phyloP scores from a whole-genome alignment of 2,888 invertebrate genomes.

The Bombyx huttoni region DNA sequence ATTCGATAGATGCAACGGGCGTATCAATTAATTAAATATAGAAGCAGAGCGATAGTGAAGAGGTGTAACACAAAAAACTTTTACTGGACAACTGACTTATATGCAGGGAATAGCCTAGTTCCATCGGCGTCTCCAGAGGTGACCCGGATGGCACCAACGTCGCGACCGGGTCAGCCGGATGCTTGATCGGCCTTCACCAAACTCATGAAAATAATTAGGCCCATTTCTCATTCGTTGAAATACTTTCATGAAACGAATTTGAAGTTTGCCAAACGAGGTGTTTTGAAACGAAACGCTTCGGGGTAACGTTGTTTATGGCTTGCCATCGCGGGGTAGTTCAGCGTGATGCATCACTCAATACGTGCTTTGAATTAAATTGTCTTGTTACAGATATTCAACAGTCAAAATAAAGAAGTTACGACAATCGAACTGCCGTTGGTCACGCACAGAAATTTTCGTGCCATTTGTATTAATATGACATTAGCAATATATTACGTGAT shows the following conservation, averaged over 20 bases:
- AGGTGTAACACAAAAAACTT: not conserved
- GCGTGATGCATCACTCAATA: not conserved
- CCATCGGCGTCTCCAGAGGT: constrained; percentile 24
- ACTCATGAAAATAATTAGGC: constrained; percentile 28
- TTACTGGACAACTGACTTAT: constrained; percentile 19
- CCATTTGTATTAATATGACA: not conserved
- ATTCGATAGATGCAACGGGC: not conserved
- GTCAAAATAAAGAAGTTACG: constrained; percentile 14
- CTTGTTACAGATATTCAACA: not conserved
- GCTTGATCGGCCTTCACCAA: constrained; percentile 41
- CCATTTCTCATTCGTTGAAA: constrained; percentile 2
- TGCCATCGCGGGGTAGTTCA: not conserved
- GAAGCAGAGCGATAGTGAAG: not conserved
- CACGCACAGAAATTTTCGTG: constrained; percentile 20
- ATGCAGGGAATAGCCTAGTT: constrained; percentile 11
- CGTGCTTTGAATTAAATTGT: not conserved
- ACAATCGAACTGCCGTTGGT: constrained; percentile 16
- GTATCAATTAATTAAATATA: not conserved
- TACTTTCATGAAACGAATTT: not conserved
- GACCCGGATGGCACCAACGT: constrained; percentile 69
- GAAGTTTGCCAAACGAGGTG: not conserved
- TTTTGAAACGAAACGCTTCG: not conserved
- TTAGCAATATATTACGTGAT: not conserved
- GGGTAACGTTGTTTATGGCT: not conserved
- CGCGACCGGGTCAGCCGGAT: constrained; percentile 63